phyloP scores from a whole-genome alignment of 2,113 vertebrate species.

The Mustela nigripes region DNA sequence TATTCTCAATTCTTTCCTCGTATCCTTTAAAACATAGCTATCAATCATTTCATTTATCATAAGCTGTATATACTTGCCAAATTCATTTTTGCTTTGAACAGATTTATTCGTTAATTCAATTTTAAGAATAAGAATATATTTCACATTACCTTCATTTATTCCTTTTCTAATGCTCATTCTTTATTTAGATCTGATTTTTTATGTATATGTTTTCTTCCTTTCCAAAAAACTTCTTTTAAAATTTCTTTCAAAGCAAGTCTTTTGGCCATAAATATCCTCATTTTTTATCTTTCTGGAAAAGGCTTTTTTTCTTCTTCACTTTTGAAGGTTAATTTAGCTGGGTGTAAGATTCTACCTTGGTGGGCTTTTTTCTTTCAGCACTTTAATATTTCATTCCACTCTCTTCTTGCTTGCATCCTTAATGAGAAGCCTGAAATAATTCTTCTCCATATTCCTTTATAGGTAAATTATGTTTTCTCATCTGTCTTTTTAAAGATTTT shows the following conservation, averaged over 20 bases:
- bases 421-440: background rate
- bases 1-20: background rate
- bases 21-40: background rate
- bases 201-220: constrained; percentile 13
- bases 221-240: background rate
- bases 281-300: background rate
- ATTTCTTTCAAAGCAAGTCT: background rate
- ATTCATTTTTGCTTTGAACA: background rate
- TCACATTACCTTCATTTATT: constrained; percentile 7
- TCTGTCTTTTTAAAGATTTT: background rate
- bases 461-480: background rate
- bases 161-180: background rate
- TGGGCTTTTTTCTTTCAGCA: background rate
- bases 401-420: background rate
- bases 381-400: constrained; percentile 23
- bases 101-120: constrained; percentile 8
- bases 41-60: background rate
- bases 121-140: constrained; percentile 35
- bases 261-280: background rate
- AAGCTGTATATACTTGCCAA: background rate
- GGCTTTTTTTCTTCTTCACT: background rate
- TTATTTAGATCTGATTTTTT: constrained; percentile 12
- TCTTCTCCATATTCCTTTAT: background rate
- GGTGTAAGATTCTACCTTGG: background rate
- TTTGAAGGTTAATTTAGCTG: background rate